Conservation (phyloP, 2,888 invertebrate genomes). For the Synanthedon myopaeformis region DNA sequence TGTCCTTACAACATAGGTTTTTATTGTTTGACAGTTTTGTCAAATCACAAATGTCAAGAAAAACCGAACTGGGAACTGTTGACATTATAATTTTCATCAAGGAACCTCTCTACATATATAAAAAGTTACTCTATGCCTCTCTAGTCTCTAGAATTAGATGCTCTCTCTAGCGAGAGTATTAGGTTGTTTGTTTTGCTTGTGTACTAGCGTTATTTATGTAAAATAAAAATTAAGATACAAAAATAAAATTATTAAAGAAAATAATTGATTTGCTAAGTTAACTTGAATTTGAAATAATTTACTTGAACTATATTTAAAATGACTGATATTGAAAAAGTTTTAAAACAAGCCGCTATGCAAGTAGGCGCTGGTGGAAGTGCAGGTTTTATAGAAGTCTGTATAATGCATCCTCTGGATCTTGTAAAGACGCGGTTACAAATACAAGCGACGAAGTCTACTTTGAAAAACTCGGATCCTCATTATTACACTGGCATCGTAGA, state of each 20-base stretch:
- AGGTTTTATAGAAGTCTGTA: conserved; percentile 93
- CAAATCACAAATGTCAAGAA: no score
- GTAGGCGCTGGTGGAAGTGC: conserved; percentile 91
- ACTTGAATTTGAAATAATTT: neutral
- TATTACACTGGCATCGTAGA: conserved; percentile 85
- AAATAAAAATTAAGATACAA: neutral
- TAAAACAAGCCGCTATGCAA: conserved; percentile 83
- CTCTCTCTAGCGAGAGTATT: no score
- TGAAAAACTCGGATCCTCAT: conserved; percentile 56
- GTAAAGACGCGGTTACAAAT: conserved; percentile 83
- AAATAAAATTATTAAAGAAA: neutral
- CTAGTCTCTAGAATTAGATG: no score
- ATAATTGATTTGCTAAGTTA: neutral
- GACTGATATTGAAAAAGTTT: conserved; percentile 50
- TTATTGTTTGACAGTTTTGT: no score
- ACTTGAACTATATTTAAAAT: conserved; percentile 22
- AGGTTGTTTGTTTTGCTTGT: no score
- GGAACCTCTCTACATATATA: no score
- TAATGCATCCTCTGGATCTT: conserved; percentile 96
- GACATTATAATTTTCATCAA: no score
- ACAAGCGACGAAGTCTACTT: conserved; percentile 31
- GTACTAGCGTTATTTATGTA: conserved; percentile 3
- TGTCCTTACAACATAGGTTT: no score
- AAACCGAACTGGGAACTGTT: no score
- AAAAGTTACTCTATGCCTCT: no score